Percentiles rank a stretch among this genome's conserved stretches.
Conservation (phyloP, 2,797 vertebrate species). For the Enteromius paludinosus region DNA sequence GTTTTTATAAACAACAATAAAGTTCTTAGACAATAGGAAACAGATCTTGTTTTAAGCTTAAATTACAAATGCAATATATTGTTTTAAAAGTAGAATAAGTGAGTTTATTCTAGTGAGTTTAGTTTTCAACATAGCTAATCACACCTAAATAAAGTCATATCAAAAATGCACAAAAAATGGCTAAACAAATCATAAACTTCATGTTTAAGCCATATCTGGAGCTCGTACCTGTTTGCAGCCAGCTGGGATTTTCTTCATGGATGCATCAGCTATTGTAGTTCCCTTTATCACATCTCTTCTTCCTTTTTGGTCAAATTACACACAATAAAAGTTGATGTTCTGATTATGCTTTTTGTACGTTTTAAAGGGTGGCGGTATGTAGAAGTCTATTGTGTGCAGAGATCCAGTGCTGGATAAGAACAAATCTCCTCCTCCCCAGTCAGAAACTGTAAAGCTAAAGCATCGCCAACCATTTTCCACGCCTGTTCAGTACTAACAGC, state of each 20-base stretch:
- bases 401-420: background rate
- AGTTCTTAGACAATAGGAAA: background rate
- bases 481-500: background rate
- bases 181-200: background rate
- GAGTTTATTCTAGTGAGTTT: background rate
- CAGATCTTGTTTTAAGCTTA: background rate
- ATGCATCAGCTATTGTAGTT: background rate
- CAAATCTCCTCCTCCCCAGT: conserved; percentile 15
- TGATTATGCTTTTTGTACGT: background rate
- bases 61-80: background rate
- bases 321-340: background rate
- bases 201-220: background rate
- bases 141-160: background rate
- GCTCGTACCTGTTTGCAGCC: conserved; percentile 7
- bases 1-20: background rate
- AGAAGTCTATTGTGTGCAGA: conserved; percentile 23
- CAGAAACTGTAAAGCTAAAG: background rate
- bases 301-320: background rate
- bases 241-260: background rate
- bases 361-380: background rate
- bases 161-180: background rate
- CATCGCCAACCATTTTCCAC: background rate
- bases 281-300: background rate
- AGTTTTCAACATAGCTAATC: background rate
- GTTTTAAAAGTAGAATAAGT: background rate